Conservation (phyloP, 2,797 vertebrate genomes). For the Pterois miles region DNA sequence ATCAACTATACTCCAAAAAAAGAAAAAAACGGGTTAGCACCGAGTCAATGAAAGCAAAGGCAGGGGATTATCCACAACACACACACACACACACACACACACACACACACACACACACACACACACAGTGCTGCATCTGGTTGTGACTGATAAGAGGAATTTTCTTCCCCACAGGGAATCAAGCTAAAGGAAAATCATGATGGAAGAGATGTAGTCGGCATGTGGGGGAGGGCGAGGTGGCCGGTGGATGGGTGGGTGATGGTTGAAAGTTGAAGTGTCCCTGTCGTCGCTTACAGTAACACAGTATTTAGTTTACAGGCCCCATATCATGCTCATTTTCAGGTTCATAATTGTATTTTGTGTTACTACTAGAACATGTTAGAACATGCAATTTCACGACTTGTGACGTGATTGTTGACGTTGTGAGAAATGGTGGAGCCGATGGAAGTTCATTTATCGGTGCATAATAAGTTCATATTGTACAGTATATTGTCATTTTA, state of each 20-base stretch:
- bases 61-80: constrained; percentile 67
- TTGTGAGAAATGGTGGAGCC: too few relatives aligned
- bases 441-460: too few relatives aligned
- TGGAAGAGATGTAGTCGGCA: constrained; percentile 33
- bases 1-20: constrained; percentile 48
- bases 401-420: too few relatives aligned
- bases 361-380: too few relatives aligned
- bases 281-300: constrained; percentile 15
- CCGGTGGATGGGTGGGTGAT: constrained; percentile 9
- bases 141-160: constrained; percentile 78
- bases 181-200: constrained; percentile 61
- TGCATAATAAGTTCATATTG: too few relatives aligned
- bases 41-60: constrained; percentile 66
- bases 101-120: constrained; percentile 28
- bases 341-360: too few relatives aligned
- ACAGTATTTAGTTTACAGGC: constrained; percentile 7
- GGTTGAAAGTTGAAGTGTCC: constrained; percentile 31
- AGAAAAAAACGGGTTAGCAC: constrained; percentile 34
- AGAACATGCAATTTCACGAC: too few relatives aligned
- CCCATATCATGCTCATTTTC: too few relatives aligned
- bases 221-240: neutral
- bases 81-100: neutral
- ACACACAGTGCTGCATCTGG: constrained; percentile 65
- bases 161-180: constrained; percentile 68
- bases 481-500: too few relatives aligned